phyloP scores from a whole-genome alignment of 2,113 vertebrate species.

The Hyperopisus bebe region DNA sequence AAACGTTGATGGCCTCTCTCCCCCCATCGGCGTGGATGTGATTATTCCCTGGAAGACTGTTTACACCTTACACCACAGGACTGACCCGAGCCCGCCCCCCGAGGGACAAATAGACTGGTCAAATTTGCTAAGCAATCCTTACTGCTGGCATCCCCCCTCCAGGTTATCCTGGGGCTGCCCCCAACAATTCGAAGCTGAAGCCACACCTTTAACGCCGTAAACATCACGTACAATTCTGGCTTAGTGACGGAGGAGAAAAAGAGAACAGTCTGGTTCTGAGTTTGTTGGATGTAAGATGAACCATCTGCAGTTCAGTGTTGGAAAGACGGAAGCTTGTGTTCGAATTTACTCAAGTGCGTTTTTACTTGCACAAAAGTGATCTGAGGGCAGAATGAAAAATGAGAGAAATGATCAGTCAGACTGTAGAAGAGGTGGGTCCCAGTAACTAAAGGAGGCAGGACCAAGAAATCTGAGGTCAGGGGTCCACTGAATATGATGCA shows the following conservation, averaged over 20 bases:
- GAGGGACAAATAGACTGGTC: background rate
- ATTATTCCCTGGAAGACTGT: background rate
- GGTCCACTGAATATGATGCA: background rate
- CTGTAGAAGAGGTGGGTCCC: no score
- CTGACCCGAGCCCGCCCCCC: background rate
- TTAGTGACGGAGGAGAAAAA: background rate
- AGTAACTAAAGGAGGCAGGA: no score
- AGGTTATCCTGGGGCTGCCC: background rate
- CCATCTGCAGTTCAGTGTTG: background rate
- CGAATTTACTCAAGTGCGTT: background rate
- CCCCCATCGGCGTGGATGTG: background rate
- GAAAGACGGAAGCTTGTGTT: background rate
- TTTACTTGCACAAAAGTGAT: no score
- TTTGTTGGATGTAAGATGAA: background rate
- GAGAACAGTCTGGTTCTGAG: background rate
- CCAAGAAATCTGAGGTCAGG: background rate
- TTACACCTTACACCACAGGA: background rate
- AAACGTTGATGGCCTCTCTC: background rate
- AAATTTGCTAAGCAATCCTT: background rate
- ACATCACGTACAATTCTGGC: background rate
- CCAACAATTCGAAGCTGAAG: background rate
- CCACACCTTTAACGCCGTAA: background rate
- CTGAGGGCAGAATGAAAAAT: no score
- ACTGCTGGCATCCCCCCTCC: background rate
- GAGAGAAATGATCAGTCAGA: no score